These are phyloP conservation scores for Lamprologus speciosus DNA, from an alignment of 2,113 vertebrate genomes.

Conservation along the genomic window DNA sequence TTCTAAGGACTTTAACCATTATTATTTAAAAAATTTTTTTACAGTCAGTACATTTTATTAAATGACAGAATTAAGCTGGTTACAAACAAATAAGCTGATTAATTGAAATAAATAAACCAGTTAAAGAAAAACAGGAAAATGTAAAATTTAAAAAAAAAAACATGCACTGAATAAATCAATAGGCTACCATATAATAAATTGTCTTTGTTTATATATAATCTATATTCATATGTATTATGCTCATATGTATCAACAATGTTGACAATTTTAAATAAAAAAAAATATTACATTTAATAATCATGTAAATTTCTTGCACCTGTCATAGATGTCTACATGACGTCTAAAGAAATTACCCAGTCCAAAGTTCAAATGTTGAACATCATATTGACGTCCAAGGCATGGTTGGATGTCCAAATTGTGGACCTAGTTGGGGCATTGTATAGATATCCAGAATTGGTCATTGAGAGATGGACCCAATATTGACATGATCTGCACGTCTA, in stretches of 20 bases:
- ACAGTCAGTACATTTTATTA: not conserved
- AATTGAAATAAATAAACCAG: not conserved
- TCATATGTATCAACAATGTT: not conserved
- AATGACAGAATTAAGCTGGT: not conserved
- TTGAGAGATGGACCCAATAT: not conserved
- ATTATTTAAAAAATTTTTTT: not conserved
- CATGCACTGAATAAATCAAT: not conserved
- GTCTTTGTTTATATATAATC: not conserved
- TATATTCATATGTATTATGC: not conserved
- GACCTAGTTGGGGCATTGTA: not conserved
- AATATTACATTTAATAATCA: not conserved
- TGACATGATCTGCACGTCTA: not conserved
- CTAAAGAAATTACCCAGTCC: not conserved
- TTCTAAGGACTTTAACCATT: not conserved
- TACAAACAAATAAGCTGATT: not conserved
- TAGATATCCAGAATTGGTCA: not conserved
- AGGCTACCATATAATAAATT: not conserved
- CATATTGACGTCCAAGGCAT: not conserved
- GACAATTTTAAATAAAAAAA: not conserved
- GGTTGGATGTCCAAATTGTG: not conserved
- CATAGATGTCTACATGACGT: not conserved
- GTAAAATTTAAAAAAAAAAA: not conserved
- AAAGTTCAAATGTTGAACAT: not conserved
- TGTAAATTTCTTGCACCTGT: not conserved
- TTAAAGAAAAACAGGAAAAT: accelerated